A percentile compares a stretch with the other conserved stretches of the same genome.
These are phyloP conservation scores for Lophochroa leadbeateri DNA, from an alignment of 2,113 vertebrate genomes.

Conservation along the genomic window DNA sequence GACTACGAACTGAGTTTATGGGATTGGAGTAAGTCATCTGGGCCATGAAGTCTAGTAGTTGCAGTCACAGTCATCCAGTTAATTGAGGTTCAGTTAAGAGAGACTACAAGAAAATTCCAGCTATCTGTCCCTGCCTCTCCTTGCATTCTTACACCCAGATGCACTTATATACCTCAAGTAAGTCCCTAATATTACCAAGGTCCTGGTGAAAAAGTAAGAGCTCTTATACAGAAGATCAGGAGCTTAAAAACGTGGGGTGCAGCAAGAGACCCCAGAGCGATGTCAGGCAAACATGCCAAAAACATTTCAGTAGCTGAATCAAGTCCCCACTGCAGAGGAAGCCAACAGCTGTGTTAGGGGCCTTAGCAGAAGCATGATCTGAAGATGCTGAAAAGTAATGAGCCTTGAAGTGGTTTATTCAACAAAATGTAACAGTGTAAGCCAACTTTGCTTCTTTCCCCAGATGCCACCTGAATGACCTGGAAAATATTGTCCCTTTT, in stretches of 20 bases:
- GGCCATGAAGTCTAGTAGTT: background rate
- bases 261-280: background rate
- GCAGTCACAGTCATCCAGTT: background rate
- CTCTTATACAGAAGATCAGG: background rate
- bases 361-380: background rate
- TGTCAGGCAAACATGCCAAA: background rate
- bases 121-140: background rate
- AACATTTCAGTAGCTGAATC: background rate
- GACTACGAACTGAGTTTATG: background rate
- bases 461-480: constrained; percentile 92
- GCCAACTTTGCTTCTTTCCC: constrained; percentile 15
- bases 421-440: background rate
- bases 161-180: background rate
- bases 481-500: constrained; percentile 92
- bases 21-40: background rate
- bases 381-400: background rate
- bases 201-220: background rate
- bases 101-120: background rate
- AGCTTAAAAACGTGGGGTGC: background rate
- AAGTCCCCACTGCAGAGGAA: background rate
- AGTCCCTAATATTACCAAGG: background rate
- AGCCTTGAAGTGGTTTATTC: background rate
- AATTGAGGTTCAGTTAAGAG: background rate
- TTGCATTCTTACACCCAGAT: background rate
- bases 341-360: background rate